A percentile compares a stretch with the other conserved stretches of the same genome.
Conservation (phyloP, 2,888 invertebrate species). For the Drosophila kanekoi region DNA sequence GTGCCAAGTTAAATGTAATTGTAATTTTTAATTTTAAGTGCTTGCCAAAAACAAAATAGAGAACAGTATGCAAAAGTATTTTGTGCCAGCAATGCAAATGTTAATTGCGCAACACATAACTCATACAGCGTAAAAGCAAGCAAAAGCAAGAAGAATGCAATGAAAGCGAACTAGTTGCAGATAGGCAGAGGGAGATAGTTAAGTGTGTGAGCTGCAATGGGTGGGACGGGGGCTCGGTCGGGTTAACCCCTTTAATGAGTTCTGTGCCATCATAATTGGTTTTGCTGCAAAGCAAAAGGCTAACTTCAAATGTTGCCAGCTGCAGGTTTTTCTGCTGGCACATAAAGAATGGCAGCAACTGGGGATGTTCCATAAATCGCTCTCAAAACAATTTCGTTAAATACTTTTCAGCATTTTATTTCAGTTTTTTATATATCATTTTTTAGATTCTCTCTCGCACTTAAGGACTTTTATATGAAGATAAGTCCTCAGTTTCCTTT, state of each 20-base stretch:
- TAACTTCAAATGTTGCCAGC: slow-evolving; percentile 49
- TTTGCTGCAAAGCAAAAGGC: slow-evolving; percentile 37
- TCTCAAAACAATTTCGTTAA: neutral
- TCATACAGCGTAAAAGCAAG: slow-evolving; percentile 44
- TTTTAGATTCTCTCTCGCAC: too few species aligned
- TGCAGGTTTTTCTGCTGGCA: slow-evolving; percentile 27
- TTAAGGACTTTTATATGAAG: too few species aligned
- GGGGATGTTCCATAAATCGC: neutral
- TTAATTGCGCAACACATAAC: slow-evolving; percentile 79
- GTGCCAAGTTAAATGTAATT: slow-evolving; percentile 77
- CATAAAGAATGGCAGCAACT: slow-evolving; percentile 22
- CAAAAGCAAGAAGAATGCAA: slow-evolving; percentile 1
- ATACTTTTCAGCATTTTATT: too few species aligned
- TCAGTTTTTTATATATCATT: too few species aligned
- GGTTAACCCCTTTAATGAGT: slow-evolving; percentile 49
- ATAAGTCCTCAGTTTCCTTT: too few species aligned
- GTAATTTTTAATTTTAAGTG: slow-evolving; percentile 81
- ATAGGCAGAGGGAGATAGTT: slow-evolving; percentile 10
- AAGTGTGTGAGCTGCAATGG: slow-evolving; percentile 30
- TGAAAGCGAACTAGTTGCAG: slow-evolving; percentile 14
- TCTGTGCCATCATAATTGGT: slow-evolving; percentile 61
- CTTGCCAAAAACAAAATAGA: slow-evolving; percentile 57
- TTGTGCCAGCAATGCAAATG: slow-evolving; percentile 77
- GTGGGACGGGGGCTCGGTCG: slow-evolving; percentile 9
- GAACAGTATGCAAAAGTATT: slow-evolving; percentile 55